Evolutionary conservation across 2,888 invertebrate species (phyloP), one percentile per base, ranked within the genome.

Genomic region (Sinotaia quadrata): DNA sequence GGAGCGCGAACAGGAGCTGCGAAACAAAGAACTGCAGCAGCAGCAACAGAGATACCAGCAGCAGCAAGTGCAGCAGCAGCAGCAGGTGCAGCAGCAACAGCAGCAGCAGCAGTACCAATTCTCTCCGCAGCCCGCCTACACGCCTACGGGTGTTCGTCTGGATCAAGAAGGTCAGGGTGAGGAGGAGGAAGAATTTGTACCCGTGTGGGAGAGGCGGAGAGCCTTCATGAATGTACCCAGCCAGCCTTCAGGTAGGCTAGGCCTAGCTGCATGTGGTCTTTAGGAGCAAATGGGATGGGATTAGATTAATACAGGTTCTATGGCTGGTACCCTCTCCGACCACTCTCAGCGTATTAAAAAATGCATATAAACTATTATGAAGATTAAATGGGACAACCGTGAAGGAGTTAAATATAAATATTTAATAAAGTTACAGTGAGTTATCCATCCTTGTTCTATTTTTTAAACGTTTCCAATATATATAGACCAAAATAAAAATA

Each of bases 141-240:
- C 69, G 18, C 61, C 71, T 49, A 62, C 68, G 34, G 47, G 74
- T 49, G 51, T 70, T 4, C 65, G 67, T 4, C 69, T 73, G 47
- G 70, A 73, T 27, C 70, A 73, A 27, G 68, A 73, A 51, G 61
- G 41, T 44, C 66, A 71, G 62, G 61, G 67, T 54, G 60, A 68
- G 44, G 78, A 78, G 49, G 77, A 77, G 41, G 78, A 77, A 49
- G 74, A 77, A 7, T 71, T 75, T 47, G 41, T 74, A 27, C 75
- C 81, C 21, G 81, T 81, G n/a, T 74, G 73, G 68, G 75, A 81
- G 63, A 75, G 79, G 68, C 77, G 77, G 66, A 74, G 72, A 66
- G 67, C 69, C 49, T 80, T 78, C 72, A 68, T 47, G 69, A 63
- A 72, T 59, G 59, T 36, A 18, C 66, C 66, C 57, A 31, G 34